These are phyloP conservation scores for Cantharis flavilabris DNA, from an alignment of 2,888 invertebrate genomes.

Conservation along the genomic window DNA sequence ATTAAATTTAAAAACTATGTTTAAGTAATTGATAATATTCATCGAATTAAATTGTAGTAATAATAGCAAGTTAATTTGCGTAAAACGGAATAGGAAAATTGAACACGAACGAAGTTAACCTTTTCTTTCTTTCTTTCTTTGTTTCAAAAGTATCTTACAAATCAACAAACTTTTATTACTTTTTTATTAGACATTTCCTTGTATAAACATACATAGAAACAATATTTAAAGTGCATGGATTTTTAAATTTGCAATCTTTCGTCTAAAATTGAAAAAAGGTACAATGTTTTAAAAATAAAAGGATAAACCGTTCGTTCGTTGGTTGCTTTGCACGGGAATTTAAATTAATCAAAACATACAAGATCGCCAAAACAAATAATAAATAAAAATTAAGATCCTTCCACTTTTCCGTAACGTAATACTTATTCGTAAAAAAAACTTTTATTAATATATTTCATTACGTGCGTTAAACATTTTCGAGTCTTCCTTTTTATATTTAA, in stretches of 20 bases:
- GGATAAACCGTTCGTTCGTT: background rate
- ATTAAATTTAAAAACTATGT: background rate
- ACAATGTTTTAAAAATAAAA: background rate
- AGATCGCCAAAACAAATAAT: background rate
- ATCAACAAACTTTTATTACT: constrained; percentile 5
- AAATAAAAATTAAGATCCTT: background rate
- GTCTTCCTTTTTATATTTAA: background rate
- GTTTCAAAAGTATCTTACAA: background rate
- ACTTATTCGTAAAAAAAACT: background rate
- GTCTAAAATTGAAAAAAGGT: background rate
- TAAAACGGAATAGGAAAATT: background rate
- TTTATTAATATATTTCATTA: background rate
- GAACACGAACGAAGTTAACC: background rate
- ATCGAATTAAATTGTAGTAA: background rate
- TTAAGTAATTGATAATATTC: background rate
- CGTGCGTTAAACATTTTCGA: background rate
- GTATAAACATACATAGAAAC: background rate
- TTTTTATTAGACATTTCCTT: background rate
- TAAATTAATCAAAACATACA: background rate
- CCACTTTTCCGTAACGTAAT: background rate
- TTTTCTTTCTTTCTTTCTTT: too few relatives aligned
- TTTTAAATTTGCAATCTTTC: background rate
- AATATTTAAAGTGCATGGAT: background rate
- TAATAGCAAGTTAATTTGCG: background rate
- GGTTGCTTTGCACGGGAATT: background rate